These are phyloP conservation scores for Cotesia chilonis DNA, from an alignment of 1,140 invertebrate genomes.

Conservation along the genomic window DNA sequence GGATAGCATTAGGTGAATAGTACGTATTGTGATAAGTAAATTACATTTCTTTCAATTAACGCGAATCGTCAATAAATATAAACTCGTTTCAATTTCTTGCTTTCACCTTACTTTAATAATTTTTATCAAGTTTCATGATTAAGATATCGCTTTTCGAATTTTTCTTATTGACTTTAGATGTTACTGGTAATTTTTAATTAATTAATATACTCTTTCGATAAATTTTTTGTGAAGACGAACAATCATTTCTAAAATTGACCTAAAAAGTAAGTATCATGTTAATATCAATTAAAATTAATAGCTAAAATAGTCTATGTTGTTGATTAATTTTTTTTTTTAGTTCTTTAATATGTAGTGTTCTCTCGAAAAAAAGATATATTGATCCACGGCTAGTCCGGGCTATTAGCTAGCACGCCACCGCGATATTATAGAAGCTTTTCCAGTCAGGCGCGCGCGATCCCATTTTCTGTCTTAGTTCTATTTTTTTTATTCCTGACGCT, in stretches of 20 bases:
- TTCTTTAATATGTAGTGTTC: constrained; percentile 10
- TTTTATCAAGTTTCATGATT: no score
- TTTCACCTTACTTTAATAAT: no score
- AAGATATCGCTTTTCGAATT: no score
- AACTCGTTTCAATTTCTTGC: no score
- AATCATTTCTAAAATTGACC: no score
- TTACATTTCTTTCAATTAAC: constrained; percentile 5
- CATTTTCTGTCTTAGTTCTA: constrained; percentile 30
- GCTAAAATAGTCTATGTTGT: background rate
- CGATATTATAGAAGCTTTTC: constrained; percentile 46
- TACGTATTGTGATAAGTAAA: constrained; percentile 17
- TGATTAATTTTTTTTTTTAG: constrained; percentile 16
- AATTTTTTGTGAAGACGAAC: no score
- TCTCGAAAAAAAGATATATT: constrained; percentile 51
- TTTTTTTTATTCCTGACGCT: constrained; percentile 22
- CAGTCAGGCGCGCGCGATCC: constrained; percentile 37
- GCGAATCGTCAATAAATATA: constrained; percentile 15
- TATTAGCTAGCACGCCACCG: constrained; percentile 58
- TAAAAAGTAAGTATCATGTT: no score
- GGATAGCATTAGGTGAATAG: constrained; percentile 33
- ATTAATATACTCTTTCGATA: no score
- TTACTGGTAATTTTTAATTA: no score
- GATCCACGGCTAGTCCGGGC: constrained; percentile 57
- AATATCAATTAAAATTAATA: background rate
- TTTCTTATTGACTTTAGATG: no score